Conservation (phyloP, 1,140 invertebrate species). For the Asbolus verrucosus region DNA sequence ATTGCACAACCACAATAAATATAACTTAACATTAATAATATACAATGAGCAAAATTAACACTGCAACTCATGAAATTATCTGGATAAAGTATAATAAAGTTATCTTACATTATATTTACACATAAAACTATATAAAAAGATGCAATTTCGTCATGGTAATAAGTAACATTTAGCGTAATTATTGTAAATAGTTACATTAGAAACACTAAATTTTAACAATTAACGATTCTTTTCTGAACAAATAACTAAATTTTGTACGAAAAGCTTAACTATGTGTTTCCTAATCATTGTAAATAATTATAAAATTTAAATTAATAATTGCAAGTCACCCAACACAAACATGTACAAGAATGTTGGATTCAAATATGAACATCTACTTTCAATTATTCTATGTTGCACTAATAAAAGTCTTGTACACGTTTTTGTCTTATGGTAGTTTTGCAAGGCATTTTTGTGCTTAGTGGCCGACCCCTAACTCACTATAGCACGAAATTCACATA, state of each 20-base stretch:
- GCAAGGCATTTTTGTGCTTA: constrained; percentile 28
- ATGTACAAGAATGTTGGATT: background rate
- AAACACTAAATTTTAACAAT: background rate
- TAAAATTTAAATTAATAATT: background rate
- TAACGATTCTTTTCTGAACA: background rate
- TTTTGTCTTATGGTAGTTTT: background rate
- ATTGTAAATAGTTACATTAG: no score
- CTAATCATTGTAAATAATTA: background rate
- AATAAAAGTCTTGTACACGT: constrained; percentile 9
- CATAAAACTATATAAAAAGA: constrained; percentile 12
- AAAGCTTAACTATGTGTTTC: background rate
- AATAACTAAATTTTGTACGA: background rate
- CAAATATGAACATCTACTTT: no score
- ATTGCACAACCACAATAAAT: constrained; percentile 36
- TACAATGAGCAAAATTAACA: constrained; percentile 36
- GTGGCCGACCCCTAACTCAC: background rate
- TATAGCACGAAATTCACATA: background rate
- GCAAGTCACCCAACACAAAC: background rate
- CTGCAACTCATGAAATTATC: constrained; percentile 17
- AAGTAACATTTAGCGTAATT: background rate
- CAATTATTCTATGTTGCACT: constrained; percentile 2
- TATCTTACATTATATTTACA: constrained; percentile 37
- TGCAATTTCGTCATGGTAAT: constrained; percentile 26
- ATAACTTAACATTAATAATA: constrained; percentile 37
- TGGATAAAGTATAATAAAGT: constrained; percentile 20